Evolutionary conservation across 30 jellyfish, hydroid and myxozoan genomes (phyloP).

Genomic region (Hydra vulgaris): DNA sequence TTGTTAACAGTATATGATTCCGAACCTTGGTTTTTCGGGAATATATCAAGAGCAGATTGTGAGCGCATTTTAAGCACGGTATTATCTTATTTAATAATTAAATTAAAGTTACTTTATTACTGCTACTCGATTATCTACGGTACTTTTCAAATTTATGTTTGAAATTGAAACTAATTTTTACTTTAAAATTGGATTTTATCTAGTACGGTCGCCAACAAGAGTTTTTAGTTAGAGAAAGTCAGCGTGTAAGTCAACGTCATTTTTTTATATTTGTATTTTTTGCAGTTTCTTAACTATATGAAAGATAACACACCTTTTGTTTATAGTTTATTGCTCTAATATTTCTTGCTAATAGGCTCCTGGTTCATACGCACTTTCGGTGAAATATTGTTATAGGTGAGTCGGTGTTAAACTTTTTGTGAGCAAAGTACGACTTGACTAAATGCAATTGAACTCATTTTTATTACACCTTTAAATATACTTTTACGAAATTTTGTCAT

Average conservation of each 20-base stretch:
- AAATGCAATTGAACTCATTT: too few relatives aligned
- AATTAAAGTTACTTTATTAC: too few relatives aligned
- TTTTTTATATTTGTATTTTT: background rate
- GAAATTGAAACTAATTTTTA: background rate
- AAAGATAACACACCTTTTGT: too few relatives aligned
- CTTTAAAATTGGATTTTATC: background rate
- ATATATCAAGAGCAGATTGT: slow-evolving; percentile 65
- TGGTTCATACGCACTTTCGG: slow-evolving; percentile 84
- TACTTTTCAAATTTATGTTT: too few relatives aligned
- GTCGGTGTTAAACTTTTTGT: background rate
- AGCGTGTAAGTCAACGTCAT: slow-evolving; percentile 48
- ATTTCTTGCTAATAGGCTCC: slow-evolving; percentile 32
- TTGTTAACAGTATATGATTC: slow-evolving; percentile 66
- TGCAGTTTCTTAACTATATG: too few relatives aligned
- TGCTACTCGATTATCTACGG: too few relatives aligned
- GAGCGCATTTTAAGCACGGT: slow-evolving; percentile 71
- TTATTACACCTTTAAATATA: slow-evolving; percentile 5
- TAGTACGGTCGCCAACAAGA: slow-evolving; percentile 91
- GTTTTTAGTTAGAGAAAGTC: slow-evolving; percentile 63
- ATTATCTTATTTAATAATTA: background rate
- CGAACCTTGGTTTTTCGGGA: slow-evolving; percentile 93
- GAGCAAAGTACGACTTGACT: background rate
- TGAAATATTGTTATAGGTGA: slow-evolving; percentile 83
- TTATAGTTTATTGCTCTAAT: background rate
- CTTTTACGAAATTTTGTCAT: background rate